Conservation (phyloP, 2,888 invertebrate species). For the Cataglyphis albicans region DNA sequence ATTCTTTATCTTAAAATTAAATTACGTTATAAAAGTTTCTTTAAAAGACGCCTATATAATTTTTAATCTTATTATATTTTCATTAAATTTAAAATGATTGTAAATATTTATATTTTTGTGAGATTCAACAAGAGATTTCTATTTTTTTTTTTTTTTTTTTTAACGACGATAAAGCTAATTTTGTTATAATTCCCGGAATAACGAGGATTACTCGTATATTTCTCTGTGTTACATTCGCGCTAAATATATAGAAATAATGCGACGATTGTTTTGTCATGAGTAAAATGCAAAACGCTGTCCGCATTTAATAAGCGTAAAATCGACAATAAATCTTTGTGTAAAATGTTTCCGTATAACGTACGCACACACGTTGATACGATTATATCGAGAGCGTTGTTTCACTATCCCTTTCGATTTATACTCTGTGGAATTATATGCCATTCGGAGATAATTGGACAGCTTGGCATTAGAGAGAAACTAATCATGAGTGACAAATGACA, state of each 20-base stretch:
- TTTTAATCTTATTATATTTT: background rate
- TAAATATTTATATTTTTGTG: background rate
- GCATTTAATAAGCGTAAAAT: constrained; percentile 54
- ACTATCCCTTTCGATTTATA: constrained; percentile 30
- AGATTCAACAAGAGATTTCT: constrained; percentile 1
- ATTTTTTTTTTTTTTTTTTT: constrained; percentile 17
- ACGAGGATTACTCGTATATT: constrained; percentile 17
- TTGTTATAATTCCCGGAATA: constrained; percentile 4
- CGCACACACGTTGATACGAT: constrained; percentile 7
- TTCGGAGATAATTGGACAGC: constrained; percentile 43
- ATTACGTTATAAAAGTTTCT: background rate
- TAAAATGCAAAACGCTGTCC: constrained; percentile 25
- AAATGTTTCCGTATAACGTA: background rate
- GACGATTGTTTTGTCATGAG: constrained; percentile 36
- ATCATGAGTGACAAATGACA: constrained; percentile 11
- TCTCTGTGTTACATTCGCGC: background rate
- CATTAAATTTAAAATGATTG: constrained; percentile 9
- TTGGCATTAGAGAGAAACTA: constrained; percentile 27
- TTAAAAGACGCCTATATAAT: background rate
- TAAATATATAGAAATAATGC: constrained; percentile 45
- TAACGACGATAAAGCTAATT: background rate
- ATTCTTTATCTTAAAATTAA: background rate
- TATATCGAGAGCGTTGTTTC: constrained; percentile 26
- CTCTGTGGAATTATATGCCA: background rate
- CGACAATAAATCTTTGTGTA: constrained; percentile 18